Conservation (phyloP, 1,140 invertebrate genomes). For the Mya arenaria region DNA sequence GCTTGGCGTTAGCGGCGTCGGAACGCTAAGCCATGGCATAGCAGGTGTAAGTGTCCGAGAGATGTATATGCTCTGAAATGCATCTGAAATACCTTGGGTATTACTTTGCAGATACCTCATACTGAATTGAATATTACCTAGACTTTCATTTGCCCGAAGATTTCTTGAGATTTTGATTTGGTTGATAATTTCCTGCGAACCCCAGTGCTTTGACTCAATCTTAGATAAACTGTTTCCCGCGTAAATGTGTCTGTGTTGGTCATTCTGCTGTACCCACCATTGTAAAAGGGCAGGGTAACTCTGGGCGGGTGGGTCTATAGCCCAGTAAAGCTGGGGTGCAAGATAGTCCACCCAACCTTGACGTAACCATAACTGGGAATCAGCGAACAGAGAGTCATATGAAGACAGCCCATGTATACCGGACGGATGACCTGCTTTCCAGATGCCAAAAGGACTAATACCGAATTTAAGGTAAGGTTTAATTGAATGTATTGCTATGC, state of each 20-base stretch:
- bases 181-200: slow-evolving; percentile 65
- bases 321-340: slow-evolving; percentile 78
- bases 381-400: slow-evolving; percentile 72
- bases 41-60: slow-evolving; percentile 61
- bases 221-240: slow-evolving; percentile 66
- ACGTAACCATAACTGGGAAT: slow-evolving; percentile 75
- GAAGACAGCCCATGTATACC: slow-evolving; percentile 72
- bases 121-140: slow-evolving; percentile 75
- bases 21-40: slow-evolving; percentile 67
- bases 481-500: slow-evolving; percentile 59
- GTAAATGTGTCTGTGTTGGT: slow-evolving; percentile 66
- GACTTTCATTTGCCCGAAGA: slow-evolving; percentile 36
- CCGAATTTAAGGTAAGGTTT: slow-evolving; percentile 74
- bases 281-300: slow-evolving; percentile 73
- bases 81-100: slow-evolving; percentile 65
- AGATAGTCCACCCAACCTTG: slow-evolving; percentile 78
- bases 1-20: slow-evolving; percentile 27
- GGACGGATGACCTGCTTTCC: slow-evolving; percentile 70
- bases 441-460: slow-evolving; percentile 78
- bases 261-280: slow-evolving; percentile 76
- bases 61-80: slow-evolving; percentile 62
- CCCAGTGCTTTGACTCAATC: slow-evolving; percentile 65
- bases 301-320: slow-evolving; percentile 73
- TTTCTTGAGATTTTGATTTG: slow-evolving; percentile 70
- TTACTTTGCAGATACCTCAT: slow-evolving; percentile 73